Evolutionary conservation across 2,888 invertebrate species (phyloP).

Genomic region (Argyresthia albistria): DNA sequence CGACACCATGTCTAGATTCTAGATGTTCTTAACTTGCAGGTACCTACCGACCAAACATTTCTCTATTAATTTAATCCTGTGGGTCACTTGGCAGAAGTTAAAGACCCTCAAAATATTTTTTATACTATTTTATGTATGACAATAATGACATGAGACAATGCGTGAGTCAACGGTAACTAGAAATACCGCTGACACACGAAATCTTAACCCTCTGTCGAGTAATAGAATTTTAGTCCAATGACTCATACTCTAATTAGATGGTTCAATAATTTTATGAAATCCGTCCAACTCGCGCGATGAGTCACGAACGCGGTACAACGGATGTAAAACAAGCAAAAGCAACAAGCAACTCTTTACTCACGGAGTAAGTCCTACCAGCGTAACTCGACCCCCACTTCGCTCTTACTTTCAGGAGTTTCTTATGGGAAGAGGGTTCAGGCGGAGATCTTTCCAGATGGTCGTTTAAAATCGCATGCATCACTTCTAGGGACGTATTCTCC

Average conservation of each 20-base stretch:
- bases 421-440: neutral
- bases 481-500: neutral
- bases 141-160: no score
- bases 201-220: no score
- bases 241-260: neutral
- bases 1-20: no score
- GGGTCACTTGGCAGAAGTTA: no score
- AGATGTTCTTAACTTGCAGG: no score
- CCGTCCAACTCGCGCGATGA: constrained; percentile 19
- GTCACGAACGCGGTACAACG: constrained; percentile 29
- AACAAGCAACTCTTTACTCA: no score
- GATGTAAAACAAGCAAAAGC: constrained; percentile 33
- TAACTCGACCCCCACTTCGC: constrained; percentile 19
- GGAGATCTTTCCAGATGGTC: neutral
- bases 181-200: no score
- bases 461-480: neutral
- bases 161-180: no score
- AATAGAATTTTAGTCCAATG: neutral
- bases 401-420: neutral
- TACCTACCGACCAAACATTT: no score
- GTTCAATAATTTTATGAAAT: neutral
- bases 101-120: no score
- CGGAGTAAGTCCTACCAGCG: constrained; percentile 17
- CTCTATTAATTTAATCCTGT: no score
- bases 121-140: no score